Evolutionary conservation across 2,888 invertebrate genomes (phyloP).

Genomic region (Tipula confusa): DNA sequence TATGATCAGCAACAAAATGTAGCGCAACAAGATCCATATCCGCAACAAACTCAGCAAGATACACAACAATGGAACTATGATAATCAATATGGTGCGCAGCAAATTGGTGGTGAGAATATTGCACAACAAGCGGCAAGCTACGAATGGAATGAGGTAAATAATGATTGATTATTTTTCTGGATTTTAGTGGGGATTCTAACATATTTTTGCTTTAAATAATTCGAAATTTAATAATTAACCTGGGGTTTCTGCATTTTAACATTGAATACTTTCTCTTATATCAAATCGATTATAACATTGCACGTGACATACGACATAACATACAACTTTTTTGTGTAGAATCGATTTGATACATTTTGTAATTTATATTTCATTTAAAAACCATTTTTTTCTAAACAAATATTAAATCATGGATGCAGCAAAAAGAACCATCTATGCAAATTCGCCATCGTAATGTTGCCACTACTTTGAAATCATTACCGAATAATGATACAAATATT

Average conservation of each 20-base stretch:
- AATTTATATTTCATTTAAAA: not conserved
- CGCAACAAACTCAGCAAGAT: not conserved
- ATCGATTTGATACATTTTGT: not conserved
- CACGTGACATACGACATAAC: not conserved
- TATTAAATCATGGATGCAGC: not conserved
- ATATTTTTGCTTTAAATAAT: not conserved
- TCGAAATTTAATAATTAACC: not conserved
- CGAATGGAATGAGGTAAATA: not conserved
- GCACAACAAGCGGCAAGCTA: not conserved
- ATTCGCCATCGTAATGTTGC: not conserved
- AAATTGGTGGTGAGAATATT: not conserved
- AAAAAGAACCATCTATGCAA: slow-evolving; percentile 9
- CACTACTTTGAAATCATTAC: not conserved
- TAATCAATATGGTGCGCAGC: not conserved
- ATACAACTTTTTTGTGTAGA: not conserved
- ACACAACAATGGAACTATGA: not conserved
- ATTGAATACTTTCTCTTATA: no score
- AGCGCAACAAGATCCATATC: not conserved
- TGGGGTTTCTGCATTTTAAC: not conserved
- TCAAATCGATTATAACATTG: not conserved
- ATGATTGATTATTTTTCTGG: not conserved
- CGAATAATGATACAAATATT: not conserved
- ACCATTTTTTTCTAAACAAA: slow-evolving; percentile 3
- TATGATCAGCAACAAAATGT: not conserved
- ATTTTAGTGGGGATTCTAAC: not conserved